phyloP scores from a whole-genome alignment of 2,797 vertebrate species.

The Fistularia commersonii region DNA sequence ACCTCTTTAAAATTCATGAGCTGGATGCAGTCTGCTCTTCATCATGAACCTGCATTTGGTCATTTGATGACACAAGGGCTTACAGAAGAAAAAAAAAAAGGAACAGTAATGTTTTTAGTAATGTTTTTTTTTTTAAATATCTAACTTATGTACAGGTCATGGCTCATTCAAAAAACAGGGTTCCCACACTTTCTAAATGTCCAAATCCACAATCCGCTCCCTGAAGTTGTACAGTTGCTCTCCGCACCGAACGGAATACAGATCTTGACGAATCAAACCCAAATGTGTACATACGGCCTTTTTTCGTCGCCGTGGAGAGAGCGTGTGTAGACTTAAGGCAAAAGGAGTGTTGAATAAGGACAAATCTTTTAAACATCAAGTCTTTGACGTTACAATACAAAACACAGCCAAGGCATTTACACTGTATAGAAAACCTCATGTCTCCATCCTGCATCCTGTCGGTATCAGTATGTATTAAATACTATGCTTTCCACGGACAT shows the following conservation, averaged over 20 bases:
- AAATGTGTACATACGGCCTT: no score
- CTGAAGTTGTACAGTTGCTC: conserved; percentile 25
- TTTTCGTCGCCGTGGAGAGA: conserved; percentile 11
- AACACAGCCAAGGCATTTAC: conserved; percentile 26
- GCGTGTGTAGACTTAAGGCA: conserved; percentile 26
- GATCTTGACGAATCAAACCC: conserved; percentile 1
- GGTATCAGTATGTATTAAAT: conserved; percentile 21
- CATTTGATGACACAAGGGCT: conserved; percentile 81
- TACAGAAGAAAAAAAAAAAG: conserved; percentile 12
- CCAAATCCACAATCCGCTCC: conserved; percentile 40
- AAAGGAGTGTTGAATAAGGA: conserved; percentile 32
- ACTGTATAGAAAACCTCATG: conserved; percentile 13
- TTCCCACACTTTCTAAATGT: conserved; percentile 53
- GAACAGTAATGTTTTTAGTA: conserved; percentile 43
- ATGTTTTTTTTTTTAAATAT: conserved; percentile 63
- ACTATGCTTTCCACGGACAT: conserved; percentile 15
- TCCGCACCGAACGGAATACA: conserved; percentile 16
- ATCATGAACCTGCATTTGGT: conserved; percentile 88
- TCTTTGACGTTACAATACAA: conserved; percentile 12
- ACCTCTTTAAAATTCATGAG: conserved; percentile 64
- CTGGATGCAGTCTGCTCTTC: conserved; percentile 64
- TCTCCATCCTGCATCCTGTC: conserved; percentile 15
- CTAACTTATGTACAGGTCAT: conserved; percentile 79
- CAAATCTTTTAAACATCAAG: conserved; percentile 27
- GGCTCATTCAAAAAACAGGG: conserved; percentile 68